Base-by-base conservation (phyloP, 2,113 vertebrate genomes). In the Seriola aureovittata region DNA sequence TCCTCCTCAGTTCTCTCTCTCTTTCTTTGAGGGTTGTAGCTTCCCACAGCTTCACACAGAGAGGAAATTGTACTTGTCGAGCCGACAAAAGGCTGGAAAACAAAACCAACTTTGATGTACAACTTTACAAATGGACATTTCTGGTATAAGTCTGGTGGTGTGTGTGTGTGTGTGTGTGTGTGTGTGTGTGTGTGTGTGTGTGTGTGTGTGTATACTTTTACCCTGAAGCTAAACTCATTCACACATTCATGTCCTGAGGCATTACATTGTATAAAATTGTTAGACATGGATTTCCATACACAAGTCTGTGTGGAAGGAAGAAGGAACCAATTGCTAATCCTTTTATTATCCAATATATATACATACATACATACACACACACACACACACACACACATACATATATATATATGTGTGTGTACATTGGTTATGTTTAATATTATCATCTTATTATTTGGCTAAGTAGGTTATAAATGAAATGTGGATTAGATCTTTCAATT, bases 1-100 rank as follows among this genome's bases (percentile, higher is more conserved):
- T 29, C 29, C 29, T 29, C 29, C 29, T 29, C 29, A 29, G 29
- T 29, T 29, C 46, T 42, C 46, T 23, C 8, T 16, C 16, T 58
- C 36, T 54, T 8, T 63, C 32, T 44, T 55, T 50, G 67, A 64
- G n/a, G 62, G 68, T 14, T 58, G 21, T 36, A 21, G 65, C 70
- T 44, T 72, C 67, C 40, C n/a, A 17, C 44, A 66, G 79, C 44
- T 9, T 25, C 60, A 36, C 6, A 0, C 29, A 73, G 46, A 58
- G 55, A 38, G 55, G 36, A 71, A 64, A 78, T 48, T 9, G 52
- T 29, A 29, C 23, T 55, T 55, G 52, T 55, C 52, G 21, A 55
- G 52, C 19, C n/a, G 8, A 55, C 21, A 55, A 55, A 55, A 55
- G 52, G 21, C 52, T 54, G 21, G 2, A n/a, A 54, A 57, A 57